Evolutionary conservation across 2,113 vertebrate species (phyloP).

Genomic region (Nerophis lumbriciformis): DNA sequence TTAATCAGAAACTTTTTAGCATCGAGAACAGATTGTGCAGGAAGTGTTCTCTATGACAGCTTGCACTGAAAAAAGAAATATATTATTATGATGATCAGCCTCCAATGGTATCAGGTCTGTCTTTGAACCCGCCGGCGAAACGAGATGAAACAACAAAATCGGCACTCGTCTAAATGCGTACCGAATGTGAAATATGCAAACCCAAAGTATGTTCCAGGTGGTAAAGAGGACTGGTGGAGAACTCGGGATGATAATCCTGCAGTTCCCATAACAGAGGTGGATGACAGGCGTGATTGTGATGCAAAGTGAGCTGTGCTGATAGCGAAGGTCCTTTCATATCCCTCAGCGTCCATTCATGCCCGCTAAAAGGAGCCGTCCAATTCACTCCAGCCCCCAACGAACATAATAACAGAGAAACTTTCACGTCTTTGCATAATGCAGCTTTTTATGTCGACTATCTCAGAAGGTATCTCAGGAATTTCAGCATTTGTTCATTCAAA

Average conservation of each 20-base stretch:
- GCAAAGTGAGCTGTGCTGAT: conserved; percentile 46
- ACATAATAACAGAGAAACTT: too few species aligned
- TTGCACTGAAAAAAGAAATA: conserved; percentile 3
- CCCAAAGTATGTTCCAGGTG: too few species aligned
- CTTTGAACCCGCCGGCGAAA: conserved; percentile 10
- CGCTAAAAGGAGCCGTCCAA: conserved; percentile 39
- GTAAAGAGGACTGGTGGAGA: too few species aligned
- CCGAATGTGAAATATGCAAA: not conserved
- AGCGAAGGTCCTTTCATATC: conserved; percentile 22
- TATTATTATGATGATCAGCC: conserved; percentile 20
- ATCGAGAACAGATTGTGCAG: not conserved
- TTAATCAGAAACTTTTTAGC: too few species aligned
- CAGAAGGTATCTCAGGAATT: not conserved
- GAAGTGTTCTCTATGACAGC: conserved; percentile 5
- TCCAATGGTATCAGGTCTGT: not conserved
- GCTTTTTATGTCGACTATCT: conserved; percentile 4
- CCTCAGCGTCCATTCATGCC: conserved; percentile 41
- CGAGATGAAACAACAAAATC: not conserved
- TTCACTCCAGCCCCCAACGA: conserved; percentile 27
- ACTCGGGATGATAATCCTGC: conserved; percentile 14
- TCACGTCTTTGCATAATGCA: not conserved
- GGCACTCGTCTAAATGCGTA: not conserved
- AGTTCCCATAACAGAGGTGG: conserved; percentile 39
- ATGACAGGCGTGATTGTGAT: conserved; percentile 45
- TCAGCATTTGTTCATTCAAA: too few species aligned